phyloP scores from a whole-genome alignment of 2,797 vertebrate genomes.

The Esox masquinongy region DNA sequence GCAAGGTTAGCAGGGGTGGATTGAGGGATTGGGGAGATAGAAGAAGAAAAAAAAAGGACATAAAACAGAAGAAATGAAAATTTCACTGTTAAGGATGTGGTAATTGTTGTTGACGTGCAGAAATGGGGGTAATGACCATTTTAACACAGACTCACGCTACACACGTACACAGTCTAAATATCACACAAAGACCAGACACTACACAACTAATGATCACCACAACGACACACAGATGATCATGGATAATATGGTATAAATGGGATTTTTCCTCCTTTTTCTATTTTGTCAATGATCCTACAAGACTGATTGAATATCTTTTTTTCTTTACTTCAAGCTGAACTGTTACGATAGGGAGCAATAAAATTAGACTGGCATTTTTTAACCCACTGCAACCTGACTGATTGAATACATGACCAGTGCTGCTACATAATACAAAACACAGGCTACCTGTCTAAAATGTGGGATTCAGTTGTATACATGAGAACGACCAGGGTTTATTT shows the following conservation, averaged over 20 bases:
- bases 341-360: background rate
- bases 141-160: slow-evolving; percentile 4
- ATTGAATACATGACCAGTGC: background rate
- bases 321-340: background rate
- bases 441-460: background rate
- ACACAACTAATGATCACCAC: background rate
- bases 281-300: background rate
- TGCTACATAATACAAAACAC: background rate
- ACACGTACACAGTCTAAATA: slow-evolving; percentile 21
- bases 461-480: background rate
- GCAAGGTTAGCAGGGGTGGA: slow-evolving; percentile 45
- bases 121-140: slow-evolving; percentile 46
- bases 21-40: slow-evolving; percentile 57
- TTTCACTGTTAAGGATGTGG: slow-evolving; percentile 69
- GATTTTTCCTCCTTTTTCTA: background rate
- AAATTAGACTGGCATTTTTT: background rate
- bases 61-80: slow-evolving; percentile 68
- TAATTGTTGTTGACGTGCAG: slow-evolving; percentile 61
- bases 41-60: slow-evolving; percentile 63
- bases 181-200: slow-evolving; percentile 16
- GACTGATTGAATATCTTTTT: background rate
- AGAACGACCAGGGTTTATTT: background rate
- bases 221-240: slow-evolving; percentile 13
- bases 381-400: background rate
- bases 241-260: background rate